These are phyloP conservation scores for Neomorphus geoffroyi DNA, from an alignment of 2,797 vertebrate genomes.

Conservation along the genomic window DNA sequence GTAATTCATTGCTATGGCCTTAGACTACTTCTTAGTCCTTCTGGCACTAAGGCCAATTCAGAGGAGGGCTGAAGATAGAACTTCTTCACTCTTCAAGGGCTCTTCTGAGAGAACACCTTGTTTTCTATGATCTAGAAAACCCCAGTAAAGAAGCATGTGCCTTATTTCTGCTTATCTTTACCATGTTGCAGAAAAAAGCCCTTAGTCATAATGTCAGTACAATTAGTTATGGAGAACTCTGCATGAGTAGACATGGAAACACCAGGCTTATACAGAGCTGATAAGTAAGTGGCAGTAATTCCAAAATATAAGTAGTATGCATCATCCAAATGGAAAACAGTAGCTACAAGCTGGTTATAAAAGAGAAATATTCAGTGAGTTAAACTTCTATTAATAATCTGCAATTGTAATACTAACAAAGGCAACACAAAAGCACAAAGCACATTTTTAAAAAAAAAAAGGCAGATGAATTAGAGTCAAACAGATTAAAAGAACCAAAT, in stretches of 20 bases:
- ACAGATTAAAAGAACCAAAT: background rate
- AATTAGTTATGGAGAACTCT: background rate
- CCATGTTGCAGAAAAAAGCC: background rate
- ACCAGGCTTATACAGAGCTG: background rate
- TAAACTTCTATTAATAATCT: background rate
- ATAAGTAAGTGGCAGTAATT: background rate
- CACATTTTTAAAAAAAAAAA: background rate
- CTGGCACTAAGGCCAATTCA: background rate
- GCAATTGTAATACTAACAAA: background rate
- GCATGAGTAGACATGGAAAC: background rate
- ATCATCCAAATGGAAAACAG: background rate
- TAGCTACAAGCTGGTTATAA: background rate
- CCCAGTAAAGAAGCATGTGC: background rate
- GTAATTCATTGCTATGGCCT: background rate
- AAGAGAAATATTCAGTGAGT: background rate
- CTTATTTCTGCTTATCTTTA: background rate
- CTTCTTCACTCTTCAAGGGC: background rate
- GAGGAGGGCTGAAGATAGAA: background rate
- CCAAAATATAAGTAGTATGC: background rate
- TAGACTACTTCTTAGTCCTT: background rate
- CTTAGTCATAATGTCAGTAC: background rate
- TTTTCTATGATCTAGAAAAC: background rate
- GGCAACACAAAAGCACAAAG: background rate
- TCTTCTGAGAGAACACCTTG: background rate
- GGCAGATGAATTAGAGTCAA: background rate